Conservation (phyloP, 2,113 vertebrate genomes). For the Dissostichus mawsoni region DNA sequence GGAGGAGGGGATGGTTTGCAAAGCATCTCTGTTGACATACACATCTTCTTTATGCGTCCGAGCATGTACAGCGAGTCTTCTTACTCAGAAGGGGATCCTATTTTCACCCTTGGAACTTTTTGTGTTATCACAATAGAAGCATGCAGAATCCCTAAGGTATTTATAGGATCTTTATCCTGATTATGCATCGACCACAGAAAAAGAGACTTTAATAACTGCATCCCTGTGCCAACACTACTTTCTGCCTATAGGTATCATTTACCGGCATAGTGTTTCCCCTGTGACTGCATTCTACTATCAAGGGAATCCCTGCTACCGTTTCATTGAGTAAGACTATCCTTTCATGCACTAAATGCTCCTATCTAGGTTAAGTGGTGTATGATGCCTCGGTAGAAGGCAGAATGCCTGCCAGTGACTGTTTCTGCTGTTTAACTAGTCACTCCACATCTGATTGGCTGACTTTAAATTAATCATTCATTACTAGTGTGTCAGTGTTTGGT, state of each 20-base stretch:
- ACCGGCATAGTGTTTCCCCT: conserved; percentile 48
- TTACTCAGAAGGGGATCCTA: conserved; percentile 30
- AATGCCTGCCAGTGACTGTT: conserved; percentile 59
- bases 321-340: conserved; percentile 54
- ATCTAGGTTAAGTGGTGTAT: conserved; percentile 73
- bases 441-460: conserved; percentile 75
- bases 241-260: conserved; percentile 48
- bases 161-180: background rate
- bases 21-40: conserved; percentile 8
- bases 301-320: conserved; percentile 66
- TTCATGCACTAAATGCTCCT: conserved; percentile 68
- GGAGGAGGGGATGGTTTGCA: conserved; percentile 35
- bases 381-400: conserved; percentile 57
- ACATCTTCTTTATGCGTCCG: conserved; percentile 13
- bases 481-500: conserved; percentile 75
- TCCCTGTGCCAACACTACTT: conserved; percentile 11
- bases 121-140: background rate
- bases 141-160: background rate
- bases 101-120: conserved; percentile 29
- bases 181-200: background rate
- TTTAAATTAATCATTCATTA: conserved; percentile 83
- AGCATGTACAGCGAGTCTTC: conserved; percentile 9
- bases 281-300: conserved; percentile 48
- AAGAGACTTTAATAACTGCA: background rate
- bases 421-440: conserved; percentile 67